Conservation (phyloP, 2,888 invertebrate genomes). For the Microctonus aethiopoides region DNA sequence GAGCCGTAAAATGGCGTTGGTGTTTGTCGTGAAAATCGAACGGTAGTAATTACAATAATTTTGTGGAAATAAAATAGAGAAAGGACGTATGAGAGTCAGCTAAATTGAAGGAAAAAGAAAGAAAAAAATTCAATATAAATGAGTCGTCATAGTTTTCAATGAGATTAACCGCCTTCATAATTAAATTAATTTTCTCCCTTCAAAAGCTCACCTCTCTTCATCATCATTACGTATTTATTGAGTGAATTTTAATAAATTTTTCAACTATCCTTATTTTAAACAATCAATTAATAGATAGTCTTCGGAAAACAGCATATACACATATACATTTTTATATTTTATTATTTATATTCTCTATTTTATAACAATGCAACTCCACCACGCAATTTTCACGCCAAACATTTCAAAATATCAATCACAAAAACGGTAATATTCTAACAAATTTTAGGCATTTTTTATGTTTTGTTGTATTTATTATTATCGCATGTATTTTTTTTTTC, state of each 20-base stretch:
- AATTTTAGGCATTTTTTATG: neutral
- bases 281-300: neutral
- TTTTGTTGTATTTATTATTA: neutral
- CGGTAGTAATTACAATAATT: conserved; percentile 4
- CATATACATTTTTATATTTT: neutral
- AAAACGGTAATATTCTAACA: conserved; percentile 6
- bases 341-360: neutral
- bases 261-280: conserved; percentile 2
- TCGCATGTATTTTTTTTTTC: neutral
- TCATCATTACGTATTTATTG: conserved; percentile 2
- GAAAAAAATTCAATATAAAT: neutral
- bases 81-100: neutral
- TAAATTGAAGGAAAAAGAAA: neutral
- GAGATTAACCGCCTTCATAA: conserved; percentile 12
- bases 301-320: neutral
- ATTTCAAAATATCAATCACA: neutral
- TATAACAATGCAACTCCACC: neutral
- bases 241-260: conserved; percentile 10
- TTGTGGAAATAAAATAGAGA: neutral
- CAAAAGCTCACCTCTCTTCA: neutral
- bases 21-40: conserved; percentile 16
- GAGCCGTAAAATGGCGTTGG: conserved; percentile 16
- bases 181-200: conserved; percentile 23
- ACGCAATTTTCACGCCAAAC: neutral
- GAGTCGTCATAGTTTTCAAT: conserved; percentile 1